Base-by-base conservation (phyloP, 92 coral and sea anemone genomes). In the Phenganax stokvisi region DNA sequence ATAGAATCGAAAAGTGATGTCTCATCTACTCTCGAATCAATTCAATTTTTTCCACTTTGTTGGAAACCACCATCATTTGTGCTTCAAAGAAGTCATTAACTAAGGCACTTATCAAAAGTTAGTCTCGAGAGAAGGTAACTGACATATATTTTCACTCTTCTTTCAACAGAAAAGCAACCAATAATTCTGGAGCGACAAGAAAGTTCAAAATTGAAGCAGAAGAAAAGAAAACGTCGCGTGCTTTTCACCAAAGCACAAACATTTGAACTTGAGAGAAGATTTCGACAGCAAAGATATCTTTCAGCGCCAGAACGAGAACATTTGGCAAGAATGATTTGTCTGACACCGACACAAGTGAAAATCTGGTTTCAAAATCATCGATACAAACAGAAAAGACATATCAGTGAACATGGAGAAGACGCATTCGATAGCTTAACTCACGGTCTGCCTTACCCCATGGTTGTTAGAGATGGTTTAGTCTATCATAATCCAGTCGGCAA, bases 281-380 rank as follows among this genome's bases (percentile, higher is more conserved):
- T 96, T 80, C 91, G 99, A 57, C 92, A 96, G 79, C 99, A 96
- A 75, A 90, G 99, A 17, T 96, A 96, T 87, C 86, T 96, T 66
- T 96, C 99, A 13, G 99, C 99, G n/a, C 99, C 99, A 9, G 99
- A 96, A 56, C 87, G 99, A 27, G 99, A 96, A 76, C 99, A 96
- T 63, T 92, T 96, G 37, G 99, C 97, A 13, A 85, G 99, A 66
- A 96, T 90, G 96, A 92, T 96, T 57, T 90, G 91, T 81, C 97
- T 96, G 8, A 96, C 97, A 10, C 97, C 99, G n/a, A 90, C 96
- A 15, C 99, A 96, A 84, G 97, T 96, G 44, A 96, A 96, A 87
- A 96, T 96, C 72, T 96, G 99, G 99, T 96, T 96, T 84, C 99
- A 96, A 75, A 96, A 96, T 64, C 99, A 96, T 81, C 94, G 99